Percentiles rank a stretch among this genome's conserved stretches.
These are phyloP conservation scores for Tetranychus truncatus DNA, from an alignment of 2,888 invertebrate species.

Conservation along the genomic window DNA sequence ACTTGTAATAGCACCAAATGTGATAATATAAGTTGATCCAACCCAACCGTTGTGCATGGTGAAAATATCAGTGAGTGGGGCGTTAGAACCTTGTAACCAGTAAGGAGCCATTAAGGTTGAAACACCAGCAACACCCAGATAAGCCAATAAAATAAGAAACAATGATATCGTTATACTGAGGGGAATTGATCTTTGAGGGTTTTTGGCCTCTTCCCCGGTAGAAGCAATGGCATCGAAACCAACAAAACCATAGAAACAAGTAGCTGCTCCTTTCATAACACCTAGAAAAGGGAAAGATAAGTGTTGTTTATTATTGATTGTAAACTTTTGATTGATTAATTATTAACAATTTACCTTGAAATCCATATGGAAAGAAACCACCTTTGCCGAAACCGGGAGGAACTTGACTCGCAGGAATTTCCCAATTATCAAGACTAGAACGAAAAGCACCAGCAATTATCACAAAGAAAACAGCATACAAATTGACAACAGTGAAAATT, in stretches of 20 bases:
- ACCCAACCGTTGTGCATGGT: not conserved
- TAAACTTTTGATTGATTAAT: conserved; percentile 32
- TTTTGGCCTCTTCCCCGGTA: conserved; percentile 67
- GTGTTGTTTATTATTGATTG: not conserved
- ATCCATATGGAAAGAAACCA: conserved; percentile 45
- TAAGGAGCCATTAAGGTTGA: conserved; percentile 55
- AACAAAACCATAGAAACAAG: conserved; percentile 71
- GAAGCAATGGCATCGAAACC: conserved; percentile 52
- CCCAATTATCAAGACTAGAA: conserved; percentile 58
- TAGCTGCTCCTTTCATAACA: conserved; percentile 35
- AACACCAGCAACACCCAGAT: conserved; percentile 75
- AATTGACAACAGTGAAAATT: conserved; percentile 67
- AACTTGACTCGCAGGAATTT: conserved; percentile 34
- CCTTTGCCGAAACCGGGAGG: conserved; percentile 17
- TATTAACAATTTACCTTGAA: conserved; percentile 63
- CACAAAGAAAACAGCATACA: conserved; percentile 59
- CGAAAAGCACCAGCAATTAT: conserved; percentile 37
- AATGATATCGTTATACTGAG: conserved; percentile 69
- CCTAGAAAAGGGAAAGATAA: conserved; percentile 30
- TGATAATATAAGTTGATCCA: conserved; percentile 43
- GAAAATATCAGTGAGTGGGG: conserved; percentile 6
- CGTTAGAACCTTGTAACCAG: conserved; percentile 34
- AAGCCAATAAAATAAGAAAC: conserved; percentile 61
- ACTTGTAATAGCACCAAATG: conserved; percentile 74
- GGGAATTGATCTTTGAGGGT: conserved; percentile 76